phyloP scores from a whole-genome alignment of 2,113 vertebrate species.

The Microcebus ravelobensis region DNA sequence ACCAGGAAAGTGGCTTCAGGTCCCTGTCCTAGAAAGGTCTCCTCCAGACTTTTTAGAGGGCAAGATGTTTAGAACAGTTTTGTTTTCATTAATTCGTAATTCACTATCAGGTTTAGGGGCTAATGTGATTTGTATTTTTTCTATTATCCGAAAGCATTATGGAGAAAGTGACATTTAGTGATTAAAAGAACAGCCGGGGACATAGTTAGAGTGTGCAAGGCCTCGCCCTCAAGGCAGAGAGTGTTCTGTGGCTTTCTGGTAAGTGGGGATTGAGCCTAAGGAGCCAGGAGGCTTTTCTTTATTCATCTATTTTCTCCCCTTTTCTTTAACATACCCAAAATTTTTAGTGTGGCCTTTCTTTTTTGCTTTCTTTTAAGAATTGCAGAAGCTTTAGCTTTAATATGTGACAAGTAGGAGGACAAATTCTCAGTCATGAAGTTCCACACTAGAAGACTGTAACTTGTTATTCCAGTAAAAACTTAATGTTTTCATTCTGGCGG shows the following conservation, averaged over 20 bases:
- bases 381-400: conserved; percentile 75
- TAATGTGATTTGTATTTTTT: neutral
- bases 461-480: conserved; percentile 66
- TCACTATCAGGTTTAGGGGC: rapidly evolving
- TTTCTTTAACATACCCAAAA: neutral
- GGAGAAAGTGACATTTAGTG: neutral
- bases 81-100: neutral
- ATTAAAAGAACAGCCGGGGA: neutral
- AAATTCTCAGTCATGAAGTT: conserved; percentile 70
- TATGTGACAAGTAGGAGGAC: conserved; percentile 60
- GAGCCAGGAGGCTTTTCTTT: neutral
- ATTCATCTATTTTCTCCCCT: neutral
- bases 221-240: neutral
- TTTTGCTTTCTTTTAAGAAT: neutral
- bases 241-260: neutral
- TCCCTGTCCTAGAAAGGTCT: neutral
- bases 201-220: neutral
- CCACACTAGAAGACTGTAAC: neutral
- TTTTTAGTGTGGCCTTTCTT: neutral
- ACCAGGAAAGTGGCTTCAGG: neutral
- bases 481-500: conserved; percentile 75
- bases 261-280: neutral
- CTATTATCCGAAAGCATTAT: neutral
- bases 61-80: neutral
- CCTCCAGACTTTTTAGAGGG: neutral